Base-by-base conservation (phyloP, 1,140 invertebrate species). In the Drosophila gunungcola region DNA sequence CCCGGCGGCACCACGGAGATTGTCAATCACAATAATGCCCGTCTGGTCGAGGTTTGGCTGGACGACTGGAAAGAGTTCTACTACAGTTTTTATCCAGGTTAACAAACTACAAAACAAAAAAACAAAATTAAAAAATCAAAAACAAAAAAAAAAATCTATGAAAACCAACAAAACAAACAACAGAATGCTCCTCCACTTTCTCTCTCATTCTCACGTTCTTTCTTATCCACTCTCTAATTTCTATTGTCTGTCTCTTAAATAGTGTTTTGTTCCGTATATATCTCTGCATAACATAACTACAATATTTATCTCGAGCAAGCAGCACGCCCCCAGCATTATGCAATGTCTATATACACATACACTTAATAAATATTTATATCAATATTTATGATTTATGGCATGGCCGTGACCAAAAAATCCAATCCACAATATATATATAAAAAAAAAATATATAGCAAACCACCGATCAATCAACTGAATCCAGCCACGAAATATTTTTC, bases 21-120 rank as follows among this genome's bases (percentile, higher is more conserved):
- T 93, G 97, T 99, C 93, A 98, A 99, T 95, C 98, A 98, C 94
- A 99, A 99, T 95, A 98, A 98, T 95, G 98, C 97, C 80, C 95
- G 98, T 82, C 95, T 99, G 88, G 98, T 97, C 72, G 97, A 98
- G 94, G 98, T 99, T 82, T 99, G 98, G 98, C 95, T 99, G 93
- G 98, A 99, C 94, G 97, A 98, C 92, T 99, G 97, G 97, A 98
- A 97, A 95, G 95, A 98, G 93, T 99, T 99, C 95, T 99, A 98
- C 96, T 98, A 98, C 95, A 97, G 97, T 94, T 98, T 98, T 94
- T 98, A 98, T 95, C 97, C 98, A 97, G 96, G 96, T 97, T 93
- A 90, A 83, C 74, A 63, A 86, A 68, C 41, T 39, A 73, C 57
- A 73, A 41, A 73, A 21, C 16, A 41, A 78, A 72, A 56, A 49